Evolutionary conservation across 2,888 invertebrate species (phyloP).

Genomic region (Tachina grossa): DNA sequence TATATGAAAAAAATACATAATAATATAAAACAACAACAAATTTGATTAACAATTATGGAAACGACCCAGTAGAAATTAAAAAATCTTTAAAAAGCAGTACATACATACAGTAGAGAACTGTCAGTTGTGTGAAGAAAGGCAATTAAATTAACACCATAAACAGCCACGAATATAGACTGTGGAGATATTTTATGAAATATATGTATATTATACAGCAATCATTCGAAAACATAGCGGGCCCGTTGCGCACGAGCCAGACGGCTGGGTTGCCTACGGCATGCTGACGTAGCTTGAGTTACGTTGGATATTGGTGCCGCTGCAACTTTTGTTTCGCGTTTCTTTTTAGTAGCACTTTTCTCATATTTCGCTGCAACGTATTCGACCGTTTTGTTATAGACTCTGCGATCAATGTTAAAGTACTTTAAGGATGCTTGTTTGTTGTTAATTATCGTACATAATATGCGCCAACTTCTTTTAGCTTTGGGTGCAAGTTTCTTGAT

Average conservation of each 20-base stretch:
- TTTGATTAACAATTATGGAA: constrained; percentile 51
- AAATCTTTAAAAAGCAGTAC: not conserved
- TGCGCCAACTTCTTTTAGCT: constrained; percentile 74
- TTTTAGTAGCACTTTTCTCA: constrained; percentile 21
- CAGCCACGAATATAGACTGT: constrained; percentile 35
- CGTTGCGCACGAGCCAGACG: constrained; percentile 77
- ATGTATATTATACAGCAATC: constrained; percentile 73
- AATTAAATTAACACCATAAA: constrained; percentile 48
- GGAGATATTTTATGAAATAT: constrained; percentile 35
- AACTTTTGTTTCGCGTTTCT: constrained; percentile 1
- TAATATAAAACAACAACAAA: constrained; percentile 14
- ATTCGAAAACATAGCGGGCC: constrained; percentile 78
- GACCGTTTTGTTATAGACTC: constrained; percentile 73
- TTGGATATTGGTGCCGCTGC: constrained; percentile 38
- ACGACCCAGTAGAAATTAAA: constrained; percentile 19
- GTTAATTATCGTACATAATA: constrained; percentile 75
- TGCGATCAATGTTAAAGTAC: constrained; percentile 77
- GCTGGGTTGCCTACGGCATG: constrained; percentile 76
- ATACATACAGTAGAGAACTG: constrained; percentile 33
- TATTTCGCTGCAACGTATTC: constrained; percentile 49
- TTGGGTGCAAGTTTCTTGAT: constrained; percentile 71
- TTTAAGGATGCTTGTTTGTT: constrained; percentile 77
- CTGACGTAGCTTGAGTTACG: constrained; percentile 15
- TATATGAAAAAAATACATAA: constrained; percentile 1
- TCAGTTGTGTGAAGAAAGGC: constrained; percentile 20